A percentile compares a stretch with the other conserved stretches of the same genome.
These are phyloP conservation scores for Synchiropus splendidus DNA, from an alignment of 2,113 vertebrate species.

Conservation along the genomic window DNA sequence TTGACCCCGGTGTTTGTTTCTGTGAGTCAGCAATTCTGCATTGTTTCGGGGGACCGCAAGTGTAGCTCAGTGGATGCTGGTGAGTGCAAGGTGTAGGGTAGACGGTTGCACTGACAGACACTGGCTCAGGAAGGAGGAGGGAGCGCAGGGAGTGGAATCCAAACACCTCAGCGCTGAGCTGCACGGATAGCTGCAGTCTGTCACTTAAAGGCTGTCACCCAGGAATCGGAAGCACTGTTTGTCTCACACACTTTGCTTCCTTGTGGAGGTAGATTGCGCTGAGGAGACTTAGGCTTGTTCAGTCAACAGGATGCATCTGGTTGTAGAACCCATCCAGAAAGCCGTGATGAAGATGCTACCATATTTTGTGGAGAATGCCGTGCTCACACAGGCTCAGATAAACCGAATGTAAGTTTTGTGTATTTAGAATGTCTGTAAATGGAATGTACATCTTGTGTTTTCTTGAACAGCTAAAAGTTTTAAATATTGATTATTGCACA, in stretches of 20 bases:
- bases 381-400: constrained; percentile 66
- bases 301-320: constrained; percentile 64
- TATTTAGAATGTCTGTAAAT: no score
- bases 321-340: constrained; percentile 49
- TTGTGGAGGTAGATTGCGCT: constrained; percentile 21
- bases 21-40: constrained; percentile 4
- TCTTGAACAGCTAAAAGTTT: no score
- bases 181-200: constrained; percentile 31
- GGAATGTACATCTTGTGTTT: no score
- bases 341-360: constrained; percentile 66
- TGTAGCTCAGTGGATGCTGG: no score
- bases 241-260: constrained; percentile 1
- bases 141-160: constrained; percentile 35
- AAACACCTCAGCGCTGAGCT: constrained; percentile 28
- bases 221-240: background rate
- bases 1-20: constrained; percentile 2
- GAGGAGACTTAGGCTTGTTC: constrained; percentile 1
- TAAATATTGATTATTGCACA: no score
- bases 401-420: constrained; percentile 65
- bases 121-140: constrained; percentile 24
- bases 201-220: constrained; percentile 25
- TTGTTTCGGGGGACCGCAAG: no score
- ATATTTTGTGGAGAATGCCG: constrained; percentile 67
- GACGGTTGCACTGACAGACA: constrained; percentile 18
- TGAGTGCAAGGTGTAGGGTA: constrained; percentile 26